Conservation (phyloP, 2,888 invertebrate genomes). For the Atherix ibis region DNA sequence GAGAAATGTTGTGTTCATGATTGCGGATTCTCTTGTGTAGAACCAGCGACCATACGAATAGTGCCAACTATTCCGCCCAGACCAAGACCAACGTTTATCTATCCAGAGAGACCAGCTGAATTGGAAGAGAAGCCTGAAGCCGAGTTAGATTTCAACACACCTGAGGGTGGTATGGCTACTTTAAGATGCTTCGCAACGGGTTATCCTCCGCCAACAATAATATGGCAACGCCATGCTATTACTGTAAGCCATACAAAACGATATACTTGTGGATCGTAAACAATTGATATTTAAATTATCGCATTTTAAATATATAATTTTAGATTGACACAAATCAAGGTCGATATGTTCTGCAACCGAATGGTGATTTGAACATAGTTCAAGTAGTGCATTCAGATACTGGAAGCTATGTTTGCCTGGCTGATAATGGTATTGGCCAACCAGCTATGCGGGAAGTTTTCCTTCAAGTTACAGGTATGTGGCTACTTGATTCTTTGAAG, state of each 20-base stretch:
- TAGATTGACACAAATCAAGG: slow-evolving; percentile 60
- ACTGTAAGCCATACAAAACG: no score
- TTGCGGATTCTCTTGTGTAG: slow-evolving; percentile 57
- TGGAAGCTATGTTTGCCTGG: slow-evolving; percentile 73
- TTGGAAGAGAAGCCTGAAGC: slow-evolving; percentile 36
- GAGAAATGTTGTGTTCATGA: slow-evolving; percentile 71
- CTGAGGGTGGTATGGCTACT: slow-evolving; percentile 58
- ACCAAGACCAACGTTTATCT: slow-evolving; percentile 25
- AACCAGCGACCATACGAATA: slow-evolving; percentile 31
- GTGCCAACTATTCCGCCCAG: slow-evolving; percentile 30
- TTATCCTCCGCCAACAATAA: slow-evolving; percentile 58
- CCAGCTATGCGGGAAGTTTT: slow-evolving; percentile 51
- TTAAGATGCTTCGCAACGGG: slow-evolving; percentile 62
- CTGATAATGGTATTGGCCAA: slow-evolving; percentile 59
- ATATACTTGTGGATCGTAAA: no score
- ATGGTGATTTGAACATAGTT: slow-evolving; percentile 69
- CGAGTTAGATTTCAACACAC: slow-evolving; percentile 45
- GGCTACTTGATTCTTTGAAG: slow-evolving; percentile 1
- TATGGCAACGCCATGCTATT: slow-evolving; percentile 58
- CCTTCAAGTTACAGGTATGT: slow-evolving; percentile 58
- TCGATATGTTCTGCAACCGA: slow-evolving; percentile 51
- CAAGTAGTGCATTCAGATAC: slow-evolving; percentile 64
- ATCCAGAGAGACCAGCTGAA: slow-evolving; percentile 21
- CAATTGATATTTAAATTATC: no score
- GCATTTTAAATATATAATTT: slow-evolving; percentile 8